phyloP scores from a whole-genome alignment of 2,797 vertebrate species.

The Ammospiza maritima region DNA sequence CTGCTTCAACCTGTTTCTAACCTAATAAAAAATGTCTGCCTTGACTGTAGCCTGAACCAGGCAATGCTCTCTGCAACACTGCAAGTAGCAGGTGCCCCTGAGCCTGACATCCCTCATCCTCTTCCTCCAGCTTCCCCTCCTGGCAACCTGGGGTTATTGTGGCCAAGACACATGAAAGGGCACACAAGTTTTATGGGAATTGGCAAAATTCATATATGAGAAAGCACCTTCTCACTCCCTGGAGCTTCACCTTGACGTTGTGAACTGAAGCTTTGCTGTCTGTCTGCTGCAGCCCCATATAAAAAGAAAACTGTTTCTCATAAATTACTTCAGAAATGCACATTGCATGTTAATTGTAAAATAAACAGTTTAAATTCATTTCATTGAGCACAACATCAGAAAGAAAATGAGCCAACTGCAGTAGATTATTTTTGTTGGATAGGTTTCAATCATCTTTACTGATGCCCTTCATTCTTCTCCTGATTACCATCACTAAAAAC shows the following conservation, averaged over 20 bases:
- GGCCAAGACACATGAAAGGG: background rate
- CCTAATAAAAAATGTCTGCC: background rate
- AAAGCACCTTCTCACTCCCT: background rate
- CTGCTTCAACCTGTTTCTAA: background rate
- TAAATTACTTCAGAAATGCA: constrained; percentile 65
- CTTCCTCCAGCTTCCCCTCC: background rate
- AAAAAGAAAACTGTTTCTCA: constrained; percentile 67
- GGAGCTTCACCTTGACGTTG: background rate
- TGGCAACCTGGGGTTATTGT: background rate
- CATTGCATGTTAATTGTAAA: constrained; percentile 67
- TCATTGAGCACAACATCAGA: constrained; percentile 67
- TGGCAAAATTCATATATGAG: background rate
- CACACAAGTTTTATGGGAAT: background rate
- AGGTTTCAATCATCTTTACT: constrained; percentile 71
- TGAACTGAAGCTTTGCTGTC: background rate
- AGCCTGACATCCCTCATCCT: background rate
- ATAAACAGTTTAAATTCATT: constrained; percentile 70
- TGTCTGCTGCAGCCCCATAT: constrained; percentile 44
- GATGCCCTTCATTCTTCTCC: constrained; percentile 68
- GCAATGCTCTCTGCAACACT: background rate
- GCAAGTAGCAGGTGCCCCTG: background rate
- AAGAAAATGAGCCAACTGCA: constrained; percentile 69
- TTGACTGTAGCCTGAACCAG: background rate
- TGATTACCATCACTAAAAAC: constrained; percentile 62
- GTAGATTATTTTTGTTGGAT: constrained; percentile 70